Evolutionary conservation across 1,140 invertebrate species (phyloP).

Genomic region (Drosophila arawakana): DNA sequence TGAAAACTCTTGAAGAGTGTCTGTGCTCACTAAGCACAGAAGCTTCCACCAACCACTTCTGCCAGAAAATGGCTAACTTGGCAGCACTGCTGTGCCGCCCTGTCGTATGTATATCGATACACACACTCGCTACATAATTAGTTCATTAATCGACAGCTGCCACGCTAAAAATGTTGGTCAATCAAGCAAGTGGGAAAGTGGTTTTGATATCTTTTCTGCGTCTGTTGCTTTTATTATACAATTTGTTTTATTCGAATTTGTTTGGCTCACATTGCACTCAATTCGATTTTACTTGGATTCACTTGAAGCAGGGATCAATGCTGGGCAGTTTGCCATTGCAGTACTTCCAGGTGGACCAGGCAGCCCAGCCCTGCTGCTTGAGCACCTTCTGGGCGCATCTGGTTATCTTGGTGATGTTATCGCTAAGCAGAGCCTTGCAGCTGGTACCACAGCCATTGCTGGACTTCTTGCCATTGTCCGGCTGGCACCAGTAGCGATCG

Average conservation of each 20-base stretch:
- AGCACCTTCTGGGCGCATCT: slow-evolving; percentile 57
- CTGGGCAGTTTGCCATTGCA: slow-evolving; percentile 62
- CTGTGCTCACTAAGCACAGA: too few relatives aligned
- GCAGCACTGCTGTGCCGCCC: background rate
- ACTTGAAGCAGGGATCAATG: slow-evolving; percentile 67
- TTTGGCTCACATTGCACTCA: too few relatives aligned
- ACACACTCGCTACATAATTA: slow-evolving; percentile 23
- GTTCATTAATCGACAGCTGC: slow-evolving; percentile 30
- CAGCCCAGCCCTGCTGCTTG: slow-evolving; percentile 55
- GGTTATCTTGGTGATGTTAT: slow-evolving; percentile 52
- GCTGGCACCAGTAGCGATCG: slow-evolving; percentile 68
- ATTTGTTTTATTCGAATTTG: slow-evolving; percentile 14
- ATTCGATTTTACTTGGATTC: background rate
- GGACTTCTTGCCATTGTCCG: slow-evolving; percentile 31
- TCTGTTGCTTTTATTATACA: slow-evolving; percentile 34
- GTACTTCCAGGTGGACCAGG: slow-evolving; percentile 64
- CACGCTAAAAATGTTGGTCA: slow-evolving; percentile 41
- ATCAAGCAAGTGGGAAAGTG: slow-evolving; percentile 42
- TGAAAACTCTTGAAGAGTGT: too few relatives aligned
- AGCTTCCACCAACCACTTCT: too few relatives aligned
- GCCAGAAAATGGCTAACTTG: background rate
- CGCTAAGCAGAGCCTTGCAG: slow-evolving; percentile 46
- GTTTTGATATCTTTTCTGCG: background rate
- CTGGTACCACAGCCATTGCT: slow-evolving; percentile 48
- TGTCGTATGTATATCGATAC: slow-evolving; percentile 9